Evolutionary conservation across 1,140 invertebrate species (phyloP).

Genomic region (Potamilus streckersoni): DNA sequence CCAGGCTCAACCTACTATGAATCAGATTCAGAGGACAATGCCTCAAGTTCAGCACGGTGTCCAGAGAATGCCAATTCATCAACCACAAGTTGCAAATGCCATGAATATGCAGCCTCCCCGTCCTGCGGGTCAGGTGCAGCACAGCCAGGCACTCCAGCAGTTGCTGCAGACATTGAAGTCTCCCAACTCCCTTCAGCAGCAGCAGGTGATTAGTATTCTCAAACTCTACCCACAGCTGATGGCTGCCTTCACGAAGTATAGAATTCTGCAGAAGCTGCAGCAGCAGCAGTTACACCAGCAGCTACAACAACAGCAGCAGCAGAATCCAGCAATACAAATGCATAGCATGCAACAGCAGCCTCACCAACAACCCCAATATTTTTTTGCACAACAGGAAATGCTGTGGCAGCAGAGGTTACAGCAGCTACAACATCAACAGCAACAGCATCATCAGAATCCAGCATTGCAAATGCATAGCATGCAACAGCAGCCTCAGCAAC

Average conservation of each 20-base stretch:
- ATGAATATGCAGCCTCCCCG: constrained; percentile 36
- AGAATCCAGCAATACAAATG: constrained; percentile 29
- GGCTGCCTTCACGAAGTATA: constrained; percentile 95
- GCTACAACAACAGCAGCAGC: constrained; percentile 64
- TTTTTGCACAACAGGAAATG: constrained; percentile 46
- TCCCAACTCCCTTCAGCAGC: constrained; percentile 90
- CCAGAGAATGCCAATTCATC: constrained; percentile 33
- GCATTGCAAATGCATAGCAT: constrained; percentile 15
- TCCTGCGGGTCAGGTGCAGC: constrained; percentile 36
- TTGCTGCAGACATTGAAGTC: constrained; percentile 89
- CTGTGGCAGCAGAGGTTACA: constrained; percentile 35
- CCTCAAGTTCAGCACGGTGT: constrained; percentile 24
- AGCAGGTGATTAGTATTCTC: constrained; percentile 92
- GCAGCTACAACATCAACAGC: constrained; percentile 43
- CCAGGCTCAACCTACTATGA: constrained; percentile 14
- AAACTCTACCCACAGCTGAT: constrained; percentile 95
- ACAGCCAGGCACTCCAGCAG: constrained; percentile 81
- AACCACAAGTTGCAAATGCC: constrained; percentile 10
- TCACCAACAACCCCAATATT: constrained; percentile 62
- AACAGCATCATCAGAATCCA: background rate
- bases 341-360: constrained; percentile 21
- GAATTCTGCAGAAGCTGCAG: constrained; percentile 67
- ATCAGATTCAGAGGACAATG: constrained; percentile 22
- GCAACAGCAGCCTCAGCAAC: constrained; percentile 35
- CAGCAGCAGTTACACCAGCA: constrained; percentile 54